A percentile compares a stretch with the other conserved stretches of the same genome.
phyloP scores from a whole-genome alignment of 1,140 invertebrate species.

The Globodera rostochiensis region DNA sequence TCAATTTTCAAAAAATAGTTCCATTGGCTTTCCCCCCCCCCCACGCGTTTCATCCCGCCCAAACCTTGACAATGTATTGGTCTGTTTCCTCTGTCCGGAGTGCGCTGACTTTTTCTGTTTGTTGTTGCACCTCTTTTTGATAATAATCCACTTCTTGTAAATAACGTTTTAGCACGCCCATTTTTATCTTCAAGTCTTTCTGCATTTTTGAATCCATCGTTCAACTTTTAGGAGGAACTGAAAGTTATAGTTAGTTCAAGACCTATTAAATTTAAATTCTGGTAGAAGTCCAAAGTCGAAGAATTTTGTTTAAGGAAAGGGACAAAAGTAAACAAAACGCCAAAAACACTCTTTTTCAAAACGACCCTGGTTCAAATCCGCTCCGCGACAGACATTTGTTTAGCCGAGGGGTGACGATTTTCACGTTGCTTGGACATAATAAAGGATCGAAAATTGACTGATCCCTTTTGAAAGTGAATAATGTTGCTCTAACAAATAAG shows the following conservation, averaged over 20 bases:
- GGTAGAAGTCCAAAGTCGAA: too few species aligned
- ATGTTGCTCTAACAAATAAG: too few species aligned
- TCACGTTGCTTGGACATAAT: too few species aligned
- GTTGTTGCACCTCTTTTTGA: slow-evolving; percentile 41
- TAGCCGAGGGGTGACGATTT: too few species aligned
- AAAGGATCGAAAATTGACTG: too few species aligned
- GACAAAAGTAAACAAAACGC: not conserved
- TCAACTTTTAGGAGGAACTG: slow-evolving; percentile 1
- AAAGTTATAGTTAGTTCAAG: not conserved
- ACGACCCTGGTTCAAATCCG: too few species aligned
- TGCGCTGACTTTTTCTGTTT: slow-evolving; percentile 33
- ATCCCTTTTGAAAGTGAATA: too few species aligned
- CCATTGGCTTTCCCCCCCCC: too few species aligned
- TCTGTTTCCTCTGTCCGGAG: slow-evolving; percentile 36
- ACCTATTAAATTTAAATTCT: too few species aligned
- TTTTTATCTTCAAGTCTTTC: slow-evolving; percentile 46
- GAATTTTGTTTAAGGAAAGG: not conserved
- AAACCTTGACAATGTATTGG: slow-evolving; percentile 32
- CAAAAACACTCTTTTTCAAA: not conserved
- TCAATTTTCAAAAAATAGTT: too few species aligned
- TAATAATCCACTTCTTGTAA: slow-evolving; percentile 41
- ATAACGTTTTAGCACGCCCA: slow-evolving; percentile 40
- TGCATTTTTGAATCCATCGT: slow-evolving; percentile 48
- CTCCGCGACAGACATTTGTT: too few species aligned
- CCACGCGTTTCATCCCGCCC: too few species aligned